Evolutionary conservation across 1,140 invertebrate species (phyloP), one percentile per base, ranked within the genome.

Genomic region (Berghia stephanieae): DNA sequence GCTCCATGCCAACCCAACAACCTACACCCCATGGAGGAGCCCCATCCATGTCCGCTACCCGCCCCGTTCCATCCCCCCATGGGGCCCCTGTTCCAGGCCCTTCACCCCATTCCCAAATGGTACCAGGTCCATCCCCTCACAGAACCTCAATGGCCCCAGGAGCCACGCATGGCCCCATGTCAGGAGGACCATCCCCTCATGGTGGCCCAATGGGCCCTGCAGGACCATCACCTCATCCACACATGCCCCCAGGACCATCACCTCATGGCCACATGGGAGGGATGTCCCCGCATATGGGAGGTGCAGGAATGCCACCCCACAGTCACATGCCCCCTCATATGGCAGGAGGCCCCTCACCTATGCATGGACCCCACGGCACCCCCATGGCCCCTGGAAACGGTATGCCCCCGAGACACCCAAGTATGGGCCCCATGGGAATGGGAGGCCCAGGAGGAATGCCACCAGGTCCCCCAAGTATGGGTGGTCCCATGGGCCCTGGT

Each of bases 331-430:
- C 72, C 2, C 52, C 55, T 27, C 72, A 42, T 34, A n/a, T n/a
- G n/a, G n/a, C n/a, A n/a, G 38, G 36, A 42, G 52, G 43, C 27
- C 40, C 63, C 52, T 52, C 52, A n/a, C 55, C 43, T 31, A 75
- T 75, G 72, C 72, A 75, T 63, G 72, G 72, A 42, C 55, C 55
- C 36, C n/a, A n/a, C n/a, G n/a, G n/a, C n/a, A n/a, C n/a, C n/a
- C n/a, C n/a, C n/a, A n/a, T n/a, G n/a, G n/a, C n/a, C n/a, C n/a
- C n/a, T n/a, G n/a, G n/a, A n/a, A n/a, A n/a, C n/a, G 70, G 46
- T 27, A 52, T 72, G 70, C 44, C 70, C 31, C 49, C 24, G 8
- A n/a, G 43, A 75, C 72, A 75, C 34, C 72, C 72, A 21, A 57
- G 72, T 1, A 75, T 75, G 72, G 36, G 21, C 13, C 52, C 6